Percentiles rank a stretch among this genome's conserved stretches.
These are phyloP conservation scores for Momotus momota DNA, from an alignment of 2,797 vertebrate species.

Conservation along the genomic window DNA sequence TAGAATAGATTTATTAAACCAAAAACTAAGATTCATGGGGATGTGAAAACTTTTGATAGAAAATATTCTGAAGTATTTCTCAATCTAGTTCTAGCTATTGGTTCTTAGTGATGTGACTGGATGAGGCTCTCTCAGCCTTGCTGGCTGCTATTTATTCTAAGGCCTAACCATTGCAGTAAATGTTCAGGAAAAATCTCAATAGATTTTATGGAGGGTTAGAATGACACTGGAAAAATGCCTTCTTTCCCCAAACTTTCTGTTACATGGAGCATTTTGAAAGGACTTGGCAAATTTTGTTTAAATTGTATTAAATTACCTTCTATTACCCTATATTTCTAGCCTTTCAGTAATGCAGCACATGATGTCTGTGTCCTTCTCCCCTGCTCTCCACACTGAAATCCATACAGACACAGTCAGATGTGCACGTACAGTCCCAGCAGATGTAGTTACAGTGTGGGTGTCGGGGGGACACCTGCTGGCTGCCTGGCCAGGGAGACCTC, in stretches of 20 bases:
- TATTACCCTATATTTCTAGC: background rate
- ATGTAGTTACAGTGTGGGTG: background rate
- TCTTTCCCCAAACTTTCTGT: background rate
- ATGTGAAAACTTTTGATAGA: background rate
- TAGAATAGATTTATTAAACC: background rate
- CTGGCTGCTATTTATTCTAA: background rate
- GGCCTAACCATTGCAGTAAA: background rate
- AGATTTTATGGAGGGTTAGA: background rate
- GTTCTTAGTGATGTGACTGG: background rate
- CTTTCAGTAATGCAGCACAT: background rate
- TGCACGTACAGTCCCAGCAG: background rate
- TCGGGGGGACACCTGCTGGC: background rate
- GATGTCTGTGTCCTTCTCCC: background rate
- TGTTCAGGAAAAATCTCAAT: background rate
- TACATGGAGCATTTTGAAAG: background rate
- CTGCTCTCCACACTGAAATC: background rate
- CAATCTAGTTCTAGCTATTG: background rate
- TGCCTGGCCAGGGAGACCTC: background rate
- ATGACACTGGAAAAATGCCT: background rate
- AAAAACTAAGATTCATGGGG: background rate
- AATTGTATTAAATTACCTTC: background rate
- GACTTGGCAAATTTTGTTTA: background rate
- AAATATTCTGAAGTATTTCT: background rate
- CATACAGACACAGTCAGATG: background rate
- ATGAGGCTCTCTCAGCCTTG: background rate